A percentile compares a stretch with the other conserved stretches of the same genome.
phyloP scores from a whole-genome alignment of 2,113 vertebrate genomes.

The Corydoras sp. region DNA sequence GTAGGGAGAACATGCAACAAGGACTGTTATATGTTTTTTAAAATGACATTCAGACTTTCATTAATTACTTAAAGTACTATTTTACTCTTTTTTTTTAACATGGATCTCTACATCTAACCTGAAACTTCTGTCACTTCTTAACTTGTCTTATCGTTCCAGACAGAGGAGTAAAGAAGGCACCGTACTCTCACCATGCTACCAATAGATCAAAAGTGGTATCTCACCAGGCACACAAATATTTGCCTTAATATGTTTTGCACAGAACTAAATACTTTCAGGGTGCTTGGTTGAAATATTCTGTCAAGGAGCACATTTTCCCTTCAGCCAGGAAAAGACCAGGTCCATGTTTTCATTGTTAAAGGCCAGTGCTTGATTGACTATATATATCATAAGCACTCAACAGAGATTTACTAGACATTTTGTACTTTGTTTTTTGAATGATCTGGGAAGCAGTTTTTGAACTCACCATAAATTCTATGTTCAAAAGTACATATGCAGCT shows the following conservation, averaged over 20 bases:
- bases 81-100: too few species aligned
- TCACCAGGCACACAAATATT: conserved; percentile 51
- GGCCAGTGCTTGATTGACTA: conserved; percentile 43
- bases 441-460: too few species aligned
- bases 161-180: not conserved
- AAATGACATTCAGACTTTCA: too few species aligned
- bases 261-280: conserved; percentile 52
- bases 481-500: too few species aligned
- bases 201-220: conserved; percentile 3
- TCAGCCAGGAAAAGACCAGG: conserved; percentile 43
- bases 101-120: too few species aligned
- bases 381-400: conserved; percentile 15
- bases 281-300: conserved; percentile 56
- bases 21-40: too few species aligned
- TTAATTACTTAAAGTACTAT: too few species aligned
- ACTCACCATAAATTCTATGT: too few species aligned
- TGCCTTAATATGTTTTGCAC: conserved; percentile 47
- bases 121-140: too few species aligned
- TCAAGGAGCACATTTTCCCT: conserved; percentile 59
- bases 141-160: not conserved
- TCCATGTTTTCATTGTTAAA: conserved; percentile 60
- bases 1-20: too few species aligned
- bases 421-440: too few species aligned
- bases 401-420: too few species aligned
- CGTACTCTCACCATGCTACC: not conserved